Percentiles rank a stretch among this genome's conserved stretches.
phyloP scores from a whole-genome alignment of 2,797 vertebrate genomes.

The Podarcis lilfordi region DNA sequence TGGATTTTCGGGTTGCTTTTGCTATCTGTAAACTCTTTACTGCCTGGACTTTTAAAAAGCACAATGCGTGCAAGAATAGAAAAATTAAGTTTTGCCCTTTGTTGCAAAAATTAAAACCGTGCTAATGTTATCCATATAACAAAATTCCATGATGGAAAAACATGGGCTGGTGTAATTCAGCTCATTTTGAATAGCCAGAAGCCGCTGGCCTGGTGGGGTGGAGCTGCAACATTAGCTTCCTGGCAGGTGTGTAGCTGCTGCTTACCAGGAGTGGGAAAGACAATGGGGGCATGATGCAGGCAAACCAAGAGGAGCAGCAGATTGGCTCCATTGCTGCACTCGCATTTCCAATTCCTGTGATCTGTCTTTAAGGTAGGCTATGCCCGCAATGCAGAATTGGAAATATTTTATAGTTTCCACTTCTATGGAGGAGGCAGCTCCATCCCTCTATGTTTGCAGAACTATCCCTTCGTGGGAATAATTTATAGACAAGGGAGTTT shows the following conservation, averaged over 20 bases:
- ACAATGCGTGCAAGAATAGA: neutral
- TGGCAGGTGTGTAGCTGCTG: no score
- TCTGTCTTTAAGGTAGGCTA: neutral
- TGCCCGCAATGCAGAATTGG: neutral
- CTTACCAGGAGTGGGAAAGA: no score
- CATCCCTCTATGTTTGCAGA: neutral
- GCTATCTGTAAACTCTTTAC: neutral
- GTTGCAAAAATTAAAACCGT: neutral
- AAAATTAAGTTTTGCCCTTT: constrained; percentile 4
- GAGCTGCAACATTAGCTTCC: neutral
- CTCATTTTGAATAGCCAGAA: neutral
- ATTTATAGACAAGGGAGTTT: neutral
- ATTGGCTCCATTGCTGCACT: no score
- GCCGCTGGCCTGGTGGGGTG: no score
- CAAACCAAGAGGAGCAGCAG: no score
- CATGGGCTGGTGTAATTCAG: neutral
- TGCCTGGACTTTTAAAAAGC: neutral
- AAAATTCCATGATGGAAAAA: neutral
- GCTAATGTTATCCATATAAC: neutral
- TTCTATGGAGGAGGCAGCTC: neutral
- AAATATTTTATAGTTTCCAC: neutral
- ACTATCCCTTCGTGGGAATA: neutral
- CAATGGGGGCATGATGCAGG: no score
- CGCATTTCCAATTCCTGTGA: neutral
- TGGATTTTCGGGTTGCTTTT: neutral